Percentiles rank a stretch among this genome's conserved stretches.
Evolutionary conservation across 1,140 invertebrate genomes (phyloP).

Genomic region (Vanessa atalanta): DNA sequence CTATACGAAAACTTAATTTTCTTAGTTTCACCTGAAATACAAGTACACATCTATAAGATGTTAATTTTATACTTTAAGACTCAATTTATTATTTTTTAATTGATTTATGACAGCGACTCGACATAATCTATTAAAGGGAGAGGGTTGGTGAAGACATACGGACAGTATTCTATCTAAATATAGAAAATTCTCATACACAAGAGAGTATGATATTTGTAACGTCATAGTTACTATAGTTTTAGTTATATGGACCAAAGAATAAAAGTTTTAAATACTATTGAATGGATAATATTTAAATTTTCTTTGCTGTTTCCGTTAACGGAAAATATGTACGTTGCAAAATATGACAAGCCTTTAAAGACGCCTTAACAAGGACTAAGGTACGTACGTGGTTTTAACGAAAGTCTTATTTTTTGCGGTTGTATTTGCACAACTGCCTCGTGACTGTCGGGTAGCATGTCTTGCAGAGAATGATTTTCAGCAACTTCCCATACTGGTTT

Average conservation of each 20-base stretch:
- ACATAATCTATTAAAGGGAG: no score
- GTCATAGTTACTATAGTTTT: no score
- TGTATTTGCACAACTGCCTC: slow-evolving; percentile 71
- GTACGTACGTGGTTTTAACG: slow-evolving; percentile 68
- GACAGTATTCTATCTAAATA: no score
- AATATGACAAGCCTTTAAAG: slow-evolving; percentile 9
- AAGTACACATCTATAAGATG: background rate
- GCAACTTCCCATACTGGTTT: slow-evolving; percentile 61
- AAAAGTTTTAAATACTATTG: no score
- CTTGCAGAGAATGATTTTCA: slow-evolving; percentile 65
- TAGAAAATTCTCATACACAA: no score
- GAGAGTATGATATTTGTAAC: no score
- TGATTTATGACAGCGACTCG: no score
- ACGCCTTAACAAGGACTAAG: background rate
- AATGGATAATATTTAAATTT: background rate
- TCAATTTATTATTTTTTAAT: no score
- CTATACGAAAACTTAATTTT: slow-evolving; percentile 81
- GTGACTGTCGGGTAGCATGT: slow-evolving; percentile 52
- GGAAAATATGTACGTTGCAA: background rate
- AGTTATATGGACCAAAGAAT: no score
- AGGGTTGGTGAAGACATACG: no score
- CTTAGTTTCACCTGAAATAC: slow-evolving; percentile 78
- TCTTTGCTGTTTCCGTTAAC: background rate
- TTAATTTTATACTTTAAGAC: background rate
- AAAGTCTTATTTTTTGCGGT: slow-evolving; percentile 69